Percentiles rank a stretch among this genome's conserved stretches.
Conservation (phyloP, 2,797 vertebrate genomes). For the Miichthys miiuy region DNA sequence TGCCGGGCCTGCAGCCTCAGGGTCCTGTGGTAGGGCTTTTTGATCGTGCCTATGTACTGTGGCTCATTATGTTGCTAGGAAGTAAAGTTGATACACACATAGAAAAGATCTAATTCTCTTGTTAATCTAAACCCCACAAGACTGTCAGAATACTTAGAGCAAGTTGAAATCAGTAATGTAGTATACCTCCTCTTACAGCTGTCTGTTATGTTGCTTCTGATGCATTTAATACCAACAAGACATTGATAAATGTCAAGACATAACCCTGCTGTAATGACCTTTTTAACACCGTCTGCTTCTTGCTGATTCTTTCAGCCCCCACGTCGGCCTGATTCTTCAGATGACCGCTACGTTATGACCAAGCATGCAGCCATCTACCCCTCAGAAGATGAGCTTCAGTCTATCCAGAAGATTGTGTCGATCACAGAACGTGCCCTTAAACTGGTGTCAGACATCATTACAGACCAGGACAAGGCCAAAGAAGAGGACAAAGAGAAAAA, state of each 20-base stretch:
- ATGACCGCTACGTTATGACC: slow-evolving; percentile 98
- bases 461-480: slow-evolving; percentile 91
- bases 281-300: background rate
- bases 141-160: background rate
- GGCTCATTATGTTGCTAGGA: background rate
- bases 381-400: slow-evolving; percentile 96
- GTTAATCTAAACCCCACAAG: background rate
- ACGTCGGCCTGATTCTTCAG: slow-evolving; percentile 96
- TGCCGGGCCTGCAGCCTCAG: slow-evolving; percentile 93
- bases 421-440: slow-evolving; percentile 97
- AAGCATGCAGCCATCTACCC: slow-evolving; percentile 98
- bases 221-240: background rate
- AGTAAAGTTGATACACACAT: background rate
- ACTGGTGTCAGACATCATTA: slow-evolving; percentile 95
- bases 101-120: no score
- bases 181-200: background rate
- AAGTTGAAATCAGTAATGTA: background rate
- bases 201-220: background rate
- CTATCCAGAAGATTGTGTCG: slow-evolving; percentile 98
- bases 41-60: background rate
- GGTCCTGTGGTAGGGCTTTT: slow-evolving; percentile 90
- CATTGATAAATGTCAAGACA: background rate
- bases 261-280: background rate
- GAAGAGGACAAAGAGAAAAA: slow-evolving; percentile 92
- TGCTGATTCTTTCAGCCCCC: slow-evolving; percentile 85